Evolutionary conservation across 2,888 invertebrate species (phyloP), one percentile per base, ranked within the genome.

Genomic region (Trimorus sp.): DNA sequence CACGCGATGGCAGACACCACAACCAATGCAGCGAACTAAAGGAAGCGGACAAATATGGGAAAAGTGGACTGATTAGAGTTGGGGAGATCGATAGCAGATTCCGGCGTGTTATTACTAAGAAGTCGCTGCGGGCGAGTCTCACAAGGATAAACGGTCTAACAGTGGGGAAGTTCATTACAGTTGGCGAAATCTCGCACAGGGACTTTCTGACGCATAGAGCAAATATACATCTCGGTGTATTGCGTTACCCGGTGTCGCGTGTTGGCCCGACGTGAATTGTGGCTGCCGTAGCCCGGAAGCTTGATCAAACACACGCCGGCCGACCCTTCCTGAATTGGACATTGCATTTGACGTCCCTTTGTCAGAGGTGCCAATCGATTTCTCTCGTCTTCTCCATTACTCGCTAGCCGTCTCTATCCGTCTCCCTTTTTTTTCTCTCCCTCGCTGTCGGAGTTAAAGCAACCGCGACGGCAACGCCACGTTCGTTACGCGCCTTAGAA

Each of bases 281-380:
- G 76, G 81, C 85, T 85, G 86, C 85, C 79, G 76, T 81, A 73
- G 84, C 84, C 83, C 84, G 85, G 85, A 85, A 84, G 84, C 85
- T 84, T 86, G 86, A 87, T 87, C 86, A 88, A 88, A 87, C 87
- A 87, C 86, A 87, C 83, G 85, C 83, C 84, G 85, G 65, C 76
- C 79, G 84, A 84, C 82, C 81, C 83, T 82, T 84, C 85, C 79
- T 84, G 84, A 81, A 84, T 84, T 83, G 82, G 84, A 83, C 84
- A 84, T 84, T 82, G 81, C 83, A 75, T 82, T 83, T 83, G 77
- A 76, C 80, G 80, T 83, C 73, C 75, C 82, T 83, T 84, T 83
- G 84, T 84, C 84, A 75, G 79, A 81, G 82, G 84, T 84, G 84
- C 82, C 84, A 83, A 84, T 82, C 84, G 84, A 84, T 82, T 84